Conservation (phyloP, 2,113 vertebrate genomes). For the Eulemur rufifrons region DNA sequence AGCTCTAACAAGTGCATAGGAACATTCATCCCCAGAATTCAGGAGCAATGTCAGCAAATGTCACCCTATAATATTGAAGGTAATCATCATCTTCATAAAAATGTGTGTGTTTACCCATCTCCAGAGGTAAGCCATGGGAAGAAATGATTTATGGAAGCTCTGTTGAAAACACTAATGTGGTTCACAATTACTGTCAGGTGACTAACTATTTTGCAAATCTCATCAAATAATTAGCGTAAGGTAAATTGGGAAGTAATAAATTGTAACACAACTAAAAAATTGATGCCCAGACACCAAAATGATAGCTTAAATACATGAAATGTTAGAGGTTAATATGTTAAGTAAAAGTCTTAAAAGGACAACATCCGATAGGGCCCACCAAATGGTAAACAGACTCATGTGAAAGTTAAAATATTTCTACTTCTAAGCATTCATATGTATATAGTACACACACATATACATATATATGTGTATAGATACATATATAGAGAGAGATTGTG, state of each 20-base stretch:
- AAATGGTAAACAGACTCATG: neutral
- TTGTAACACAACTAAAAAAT: neutral
- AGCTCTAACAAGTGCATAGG: neutral
- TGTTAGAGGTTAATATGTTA: neutral
- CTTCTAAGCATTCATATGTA: neutral
- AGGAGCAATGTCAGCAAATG: neutral
- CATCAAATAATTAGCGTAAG: neutral
- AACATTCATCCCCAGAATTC: neutral
- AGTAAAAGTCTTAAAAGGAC: neutral
- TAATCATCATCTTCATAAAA: neutral
- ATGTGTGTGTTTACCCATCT: neutral
- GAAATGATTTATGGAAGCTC: neutral
- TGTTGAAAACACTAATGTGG: neutral
- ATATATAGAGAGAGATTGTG: neutral
- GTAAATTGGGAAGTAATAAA: neutral
- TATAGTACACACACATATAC: too few species aligned
- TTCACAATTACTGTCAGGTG: neutral
- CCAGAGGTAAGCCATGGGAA: neutral
- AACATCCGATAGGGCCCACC: neutral
- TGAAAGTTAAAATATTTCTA: neutral
- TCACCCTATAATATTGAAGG: neutral
- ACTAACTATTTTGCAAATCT: neutral
- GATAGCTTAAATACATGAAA: neutral
- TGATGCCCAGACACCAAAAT: neutral
- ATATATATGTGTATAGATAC: neutral